Conservation (phyloP, 53 echinoderm and acorn worm species). For the Antedon mediterranea region DNA sequence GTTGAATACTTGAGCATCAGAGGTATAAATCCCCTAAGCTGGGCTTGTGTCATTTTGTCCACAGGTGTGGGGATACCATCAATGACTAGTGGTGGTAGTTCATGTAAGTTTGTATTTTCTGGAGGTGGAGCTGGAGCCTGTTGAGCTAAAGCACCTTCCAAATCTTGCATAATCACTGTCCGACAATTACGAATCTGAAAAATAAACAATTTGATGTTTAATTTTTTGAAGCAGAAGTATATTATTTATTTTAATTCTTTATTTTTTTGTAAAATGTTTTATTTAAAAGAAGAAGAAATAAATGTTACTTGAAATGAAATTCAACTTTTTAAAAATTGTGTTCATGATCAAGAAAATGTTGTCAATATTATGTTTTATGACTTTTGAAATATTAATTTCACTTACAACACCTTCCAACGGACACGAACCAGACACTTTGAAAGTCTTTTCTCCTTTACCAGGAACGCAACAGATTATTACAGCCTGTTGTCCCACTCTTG, state of each 20-base stretch:
- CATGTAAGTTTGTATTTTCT: conserved; percentile 71
- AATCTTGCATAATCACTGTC: conserved; percentile 49
- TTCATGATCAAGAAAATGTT: too few species aligned
- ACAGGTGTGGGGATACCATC: conserved; percentile 96
- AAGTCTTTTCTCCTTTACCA: conserved; percentile 82
- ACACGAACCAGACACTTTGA: conserved; percentile 92
- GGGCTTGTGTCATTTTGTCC: conserved; percentile 98
- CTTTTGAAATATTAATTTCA: too few species aligned
- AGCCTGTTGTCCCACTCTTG: conserved; percentile 93
- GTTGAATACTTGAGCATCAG: conserved; percentile 98
- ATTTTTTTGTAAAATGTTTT: too few species aligned
- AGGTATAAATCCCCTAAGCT: conserved; percentile 86
- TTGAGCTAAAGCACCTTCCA: conserved; percentile 74
- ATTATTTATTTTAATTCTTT: too few species aligned
- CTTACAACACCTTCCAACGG: conserved; percentile 93
- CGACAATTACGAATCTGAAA: conserved; percentile 69
- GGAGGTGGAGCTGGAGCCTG: conserved; percentile 53
- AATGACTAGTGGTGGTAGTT: conserved; percentile 80
- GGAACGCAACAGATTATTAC: conserved; percentile 80
- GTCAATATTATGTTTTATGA: too few species aligned
- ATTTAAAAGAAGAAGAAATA: too few species aligned
- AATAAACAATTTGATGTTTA: neutral
- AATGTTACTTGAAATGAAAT: too few species aligned
- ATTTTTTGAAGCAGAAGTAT: too few species aligned
- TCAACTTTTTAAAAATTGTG: too few species aligned